Percentiles rank a stretch among this genome's conserved stretches.
These are phyloP conservation scores for Fregetta grallaria DNA, from an alignment of 2,113 vertebrate genomes.

Conservation along the genomic window DNA sequence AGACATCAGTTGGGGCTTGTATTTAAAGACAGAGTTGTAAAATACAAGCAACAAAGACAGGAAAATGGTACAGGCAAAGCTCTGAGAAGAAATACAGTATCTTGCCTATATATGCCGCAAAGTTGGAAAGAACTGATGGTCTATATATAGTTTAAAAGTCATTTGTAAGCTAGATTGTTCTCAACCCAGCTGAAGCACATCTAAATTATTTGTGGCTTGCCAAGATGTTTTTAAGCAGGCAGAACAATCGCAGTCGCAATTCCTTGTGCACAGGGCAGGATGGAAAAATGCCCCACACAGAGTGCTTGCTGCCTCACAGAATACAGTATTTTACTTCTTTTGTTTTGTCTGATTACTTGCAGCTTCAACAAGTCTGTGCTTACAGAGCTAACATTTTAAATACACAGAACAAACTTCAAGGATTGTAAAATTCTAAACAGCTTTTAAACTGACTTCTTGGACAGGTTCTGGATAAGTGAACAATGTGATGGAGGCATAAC, in stretches of 20 bases:
- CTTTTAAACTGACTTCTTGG: background rate
- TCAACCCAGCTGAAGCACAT: background rate
- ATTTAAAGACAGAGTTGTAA: background rate
- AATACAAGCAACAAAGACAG: background rate
- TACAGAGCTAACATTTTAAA: background rate
- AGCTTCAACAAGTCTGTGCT: background rate
- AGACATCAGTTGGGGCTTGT: background rate
- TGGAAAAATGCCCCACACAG: background rate
- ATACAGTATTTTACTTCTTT: background rate
- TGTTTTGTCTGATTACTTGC: conserved; percentile 24
- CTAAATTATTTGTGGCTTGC: background rate
- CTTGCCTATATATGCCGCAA: background rate
- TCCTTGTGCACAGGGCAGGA: background rate
- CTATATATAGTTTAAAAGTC: background rate
- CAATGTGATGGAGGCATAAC: background rate
- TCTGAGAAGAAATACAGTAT: background rate
- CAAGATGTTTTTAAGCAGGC: background rate
- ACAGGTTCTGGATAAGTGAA: background rate
- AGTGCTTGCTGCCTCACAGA: background rate
- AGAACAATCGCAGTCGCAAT: background rate
- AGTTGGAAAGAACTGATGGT: background rate
- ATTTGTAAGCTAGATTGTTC: background rate
- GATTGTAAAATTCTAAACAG: background rate
- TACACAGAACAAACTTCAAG: background rate
- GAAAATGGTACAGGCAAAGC: background rate